Base-by-base conservation (phyloP, 2,113 vertebrate genomes). In the Chiloscyllium plagiosum region DNA sequence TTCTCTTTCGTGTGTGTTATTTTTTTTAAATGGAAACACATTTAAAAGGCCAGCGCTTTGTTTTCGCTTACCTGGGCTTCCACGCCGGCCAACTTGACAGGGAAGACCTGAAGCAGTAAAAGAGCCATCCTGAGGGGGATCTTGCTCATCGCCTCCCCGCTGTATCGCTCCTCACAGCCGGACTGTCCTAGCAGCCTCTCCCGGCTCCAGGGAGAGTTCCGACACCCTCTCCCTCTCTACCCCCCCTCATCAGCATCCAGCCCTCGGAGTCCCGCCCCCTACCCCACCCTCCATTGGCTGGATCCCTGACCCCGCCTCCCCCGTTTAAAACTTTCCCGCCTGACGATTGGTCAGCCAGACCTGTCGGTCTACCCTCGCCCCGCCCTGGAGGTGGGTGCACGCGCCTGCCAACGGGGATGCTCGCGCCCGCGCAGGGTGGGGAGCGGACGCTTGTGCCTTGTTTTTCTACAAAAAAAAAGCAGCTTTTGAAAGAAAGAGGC, bases 11-110 rank as follows among this genome's bases (percentile, higher is more conserved):
- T 15, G 52, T 29, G 50, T 52, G 26, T 17, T 15, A 6, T 7
- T 33, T 66, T 33, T 66, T 66, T 93, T 93, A 93, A 93, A 93
- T 66, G 89, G 61, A 93, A 93, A 93, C 61, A 93, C 19, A 93
- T 93, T 93, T 93, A 93, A 93, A 93, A 93, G 89, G 89, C 89
- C 89, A 93, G 61, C 61, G 89, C 89, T 93, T 93, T 93, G 89
- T 93, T 93, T 93, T 61, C 89, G 61, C 89, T 93, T 93, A 93
- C 89, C 89, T 93, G 89, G 17, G 89, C 89, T 93, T 93, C 61
- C 89, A 68, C 61, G 61, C 89, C 89, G 61, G 89, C 89, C 89
- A 93, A 17, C 1, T 10, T 66, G 61, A 93, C 89, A 66, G 61
- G 89, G 61, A 93, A 93, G 89, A 93, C 66, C 4, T 93, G 89